Evolutionary conservation across 2,797 vertebrate genomes (phyloP), one percentile per base, ranked within the genome.

Genomic region (Furcifer pardalis): DNA sequence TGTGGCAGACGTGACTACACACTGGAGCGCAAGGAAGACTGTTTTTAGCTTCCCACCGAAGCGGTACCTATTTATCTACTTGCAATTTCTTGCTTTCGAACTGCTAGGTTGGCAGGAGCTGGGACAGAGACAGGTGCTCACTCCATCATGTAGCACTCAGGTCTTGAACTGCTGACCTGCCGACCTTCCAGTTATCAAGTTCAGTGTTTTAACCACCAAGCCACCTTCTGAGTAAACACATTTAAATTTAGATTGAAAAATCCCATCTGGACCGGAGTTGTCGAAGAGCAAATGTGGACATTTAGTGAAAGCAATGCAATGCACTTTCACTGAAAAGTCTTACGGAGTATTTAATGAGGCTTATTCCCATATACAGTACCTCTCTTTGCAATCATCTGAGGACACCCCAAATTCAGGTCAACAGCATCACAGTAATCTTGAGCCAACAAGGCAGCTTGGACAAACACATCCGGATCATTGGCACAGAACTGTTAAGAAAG

Each of bases 371-470:
- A 19, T 30, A 79, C 92, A 0, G n/a, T 93, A 98, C 98, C 98
- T 97, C 98, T 97, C 92, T 99, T 99, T 71, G 98, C 98, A 68
- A 99, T 99, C 98, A 99, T 99, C 89, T 99, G 98, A 0, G 98
- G 98, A 77, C 98, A 99, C 56, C 98, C 98, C 91, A 99, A 91
- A 91, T 99, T 99, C 71, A 99, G 96, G 92, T 99, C 98, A 27
- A 99, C 96, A 87, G 98, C 98, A 7, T 99, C 98, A 0, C 98
- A 99, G 93, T 97, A 96, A 89, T 99, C 97, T 95, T 99, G 98
- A 42, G 98, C 98, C 87, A 99, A 93, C 21, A 98, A 94, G 1
- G 97, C 97, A 0, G 98, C 98, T 90, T 98, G 95, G n/a, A 99
- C 94, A 94, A 99, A 99, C 89, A 99, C 98, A 82, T 98, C 98